phyloP scores from a whole-genome alignment of 1,140 invertebrate genomes.

The Drosophila pandora region DNA sequence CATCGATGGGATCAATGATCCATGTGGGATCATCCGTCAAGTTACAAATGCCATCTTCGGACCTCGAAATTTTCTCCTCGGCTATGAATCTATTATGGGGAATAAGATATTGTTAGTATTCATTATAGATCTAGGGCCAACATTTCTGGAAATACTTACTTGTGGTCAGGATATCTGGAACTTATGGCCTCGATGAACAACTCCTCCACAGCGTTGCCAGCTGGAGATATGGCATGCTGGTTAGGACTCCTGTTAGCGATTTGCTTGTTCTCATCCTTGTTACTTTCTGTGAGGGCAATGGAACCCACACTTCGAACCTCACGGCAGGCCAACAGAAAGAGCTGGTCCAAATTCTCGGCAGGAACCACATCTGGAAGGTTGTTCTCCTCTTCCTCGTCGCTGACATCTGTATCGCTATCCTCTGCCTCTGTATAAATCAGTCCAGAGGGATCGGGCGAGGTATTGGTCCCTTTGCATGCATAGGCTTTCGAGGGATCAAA shows the following conservation, averaged over 20 bases:
- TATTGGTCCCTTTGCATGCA: constrained; percentile 55
- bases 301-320: constrained; percentile 33
- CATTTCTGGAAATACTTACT: constrained; percentile 27
- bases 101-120: too few relatives aligned
- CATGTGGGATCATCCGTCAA: constrained; percentile 96
- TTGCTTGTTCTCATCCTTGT: constrained; percentile 16
- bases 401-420: background rate
- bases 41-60: constrained; percentile 85
- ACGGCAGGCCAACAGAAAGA: constrained; percentile 27
- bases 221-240: constrained; percentile 10
- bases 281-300: constrained; percentile 11
- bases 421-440: constrained; percentile 23
- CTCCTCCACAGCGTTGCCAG: constrained; percentile 46
- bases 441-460: constrained; percentile 11
- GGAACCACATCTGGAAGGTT: background rate
- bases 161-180: constrained; percentile 45
- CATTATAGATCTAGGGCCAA: too few relatives aligned
- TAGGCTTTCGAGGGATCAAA: constrained; percentile 51
- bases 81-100: constrained; percentile 93
- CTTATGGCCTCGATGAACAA: constrained; percentile 41
- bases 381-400: constrained; percentile 4
- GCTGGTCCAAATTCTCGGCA: constrained; percentile 21
- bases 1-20: constrained; percentile 97
- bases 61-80: constrained; percentile 91
- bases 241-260: constrained; percentile 22